Evolutionary conservation across 1,140 invertebrate genomes (phyloP).

Genomic region (Metopolophium dirhodum): DNA sequence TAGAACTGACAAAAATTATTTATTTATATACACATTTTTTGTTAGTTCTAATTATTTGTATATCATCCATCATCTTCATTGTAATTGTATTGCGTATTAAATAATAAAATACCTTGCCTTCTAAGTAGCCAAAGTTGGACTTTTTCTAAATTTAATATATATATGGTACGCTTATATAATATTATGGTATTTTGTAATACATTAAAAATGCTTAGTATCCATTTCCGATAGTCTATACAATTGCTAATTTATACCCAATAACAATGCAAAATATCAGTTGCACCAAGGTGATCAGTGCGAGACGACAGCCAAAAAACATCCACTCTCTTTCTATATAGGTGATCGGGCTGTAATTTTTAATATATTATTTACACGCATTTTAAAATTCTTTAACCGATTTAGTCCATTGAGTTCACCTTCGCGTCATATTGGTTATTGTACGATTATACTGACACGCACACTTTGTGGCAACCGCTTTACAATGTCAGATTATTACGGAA

Average conservation of each 20-base stretch:
- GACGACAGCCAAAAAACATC: neutral
- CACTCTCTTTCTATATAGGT: neutral
- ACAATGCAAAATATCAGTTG: neutral
- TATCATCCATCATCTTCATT: neutral
- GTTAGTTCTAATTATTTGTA: neutral
- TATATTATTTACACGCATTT: neutral
- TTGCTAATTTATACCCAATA: neutral
- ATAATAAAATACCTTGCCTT: neutral
- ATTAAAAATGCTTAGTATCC: neutral
- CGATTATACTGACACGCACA: neutral
- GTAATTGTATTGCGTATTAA: neutral
- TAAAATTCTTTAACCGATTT: neutral
- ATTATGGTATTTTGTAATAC: neutral
- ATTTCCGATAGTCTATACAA: neutral
- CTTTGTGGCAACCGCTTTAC: too few relatives aligned
- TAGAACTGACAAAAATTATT: neutral
- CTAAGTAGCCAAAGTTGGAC: neutral
- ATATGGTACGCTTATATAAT: too few relatives aligned
- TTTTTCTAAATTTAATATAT: neutral
- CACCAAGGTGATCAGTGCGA: neutral
- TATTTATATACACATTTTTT: too few relatives aligned
- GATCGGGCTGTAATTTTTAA: neutral
- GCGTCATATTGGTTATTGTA: neutral
- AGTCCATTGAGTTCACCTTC: neutral
- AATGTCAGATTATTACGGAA: neutral